Conservation (phyloP, 2,113 vertebrate genomes). For the Cynoglossus semilaevis region DNA sequence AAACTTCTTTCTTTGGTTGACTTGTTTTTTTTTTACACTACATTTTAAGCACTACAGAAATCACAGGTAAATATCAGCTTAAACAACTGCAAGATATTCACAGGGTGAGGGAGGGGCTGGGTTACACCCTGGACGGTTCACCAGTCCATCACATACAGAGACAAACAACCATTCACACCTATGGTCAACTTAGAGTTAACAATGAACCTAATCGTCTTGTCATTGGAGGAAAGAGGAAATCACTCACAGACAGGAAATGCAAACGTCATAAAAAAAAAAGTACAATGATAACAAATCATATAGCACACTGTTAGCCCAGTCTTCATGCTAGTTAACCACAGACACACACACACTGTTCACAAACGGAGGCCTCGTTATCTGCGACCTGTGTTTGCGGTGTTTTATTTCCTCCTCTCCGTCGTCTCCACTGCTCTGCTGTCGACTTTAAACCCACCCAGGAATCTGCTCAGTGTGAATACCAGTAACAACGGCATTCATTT, state of each 20-base stretch:
- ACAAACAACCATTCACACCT: too few species aligned
- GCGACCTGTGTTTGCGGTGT: slow-evolving; percentile 34
- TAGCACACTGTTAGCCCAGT: slow-evolving; percentile 22
- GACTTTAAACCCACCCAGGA: slow-evolving; percentile 26
- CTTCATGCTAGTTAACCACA: slow-evolving; percentile 1
- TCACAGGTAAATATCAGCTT: too few species aligned
- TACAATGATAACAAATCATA: slow-evolving; percentile 22
- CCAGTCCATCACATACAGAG: too few species aligned
- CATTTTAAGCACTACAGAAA: too few species aligned
- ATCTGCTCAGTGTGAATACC: slow-evolving; percentile 26
- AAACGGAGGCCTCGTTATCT: slow-evolving; percentile 58
- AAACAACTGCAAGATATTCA: too few species aligned
- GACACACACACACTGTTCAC: slow-evolving; percentile 16
- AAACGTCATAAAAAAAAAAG: too few species aligned
- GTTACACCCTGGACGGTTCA: too few species aligned
- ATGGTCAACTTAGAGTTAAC: too few species aligned
- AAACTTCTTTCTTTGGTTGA: too few species aligned
- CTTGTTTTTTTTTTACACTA: too few species aligned
- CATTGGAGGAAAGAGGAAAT: slow-evolving; percentile 4
- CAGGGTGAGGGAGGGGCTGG: neutral
- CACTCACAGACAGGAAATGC: too few species aligned
- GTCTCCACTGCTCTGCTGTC: slow-evolving; percentile 30
- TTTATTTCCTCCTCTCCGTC: slow-evolving; percentile 19
- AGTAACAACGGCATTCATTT: slow-evolving; percentile 53
- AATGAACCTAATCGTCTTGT: too few species aligned